Base-by-base conservation (phyloP, 2,113 vertebrate species). In the Tetrax tetrax region DNA sequence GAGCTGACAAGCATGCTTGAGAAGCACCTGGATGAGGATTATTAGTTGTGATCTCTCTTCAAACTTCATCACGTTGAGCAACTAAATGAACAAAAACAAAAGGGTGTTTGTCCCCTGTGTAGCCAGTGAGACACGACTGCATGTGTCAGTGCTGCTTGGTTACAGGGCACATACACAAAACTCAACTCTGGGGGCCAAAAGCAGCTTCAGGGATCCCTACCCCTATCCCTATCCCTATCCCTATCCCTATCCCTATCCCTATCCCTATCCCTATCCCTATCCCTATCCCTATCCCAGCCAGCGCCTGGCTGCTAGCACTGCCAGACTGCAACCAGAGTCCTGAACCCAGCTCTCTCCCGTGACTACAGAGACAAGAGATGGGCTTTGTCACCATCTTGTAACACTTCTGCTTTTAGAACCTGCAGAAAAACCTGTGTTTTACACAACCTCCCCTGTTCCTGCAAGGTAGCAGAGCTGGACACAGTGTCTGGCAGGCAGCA, bases 81-180 rank as follows among this genome's bases (percentile, higher is more conserved):
- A 47, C 17, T 31, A 63, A 45, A 24, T 5, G 4, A 61, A 20
- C 25, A 70, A 33, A 71, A 23, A 14, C 6, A 54, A 45, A 53
- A 54, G 35, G 23, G 20, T 0, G 0, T 50, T 61, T 56, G 25
- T 14, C 13, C 14, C 12, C 31, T n/a, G 8, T 31, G 29, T 11
- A 24, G 4, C 29, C 1, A 1, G n/a, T 51, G 37, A 65, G 38
- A 37, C 12, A 5, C 11, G 11, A 33, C 35, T 78, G 15, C 24
- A 14, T 0, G 1, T 2, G 4, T 2, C 22, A 4, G 12, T 4
- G 6, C 68, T 89, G 57, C 35, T 19, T 54, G 7, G 8, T 31
- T 59, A 22, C 43, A 71, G 48, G 28, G 3, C 29, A 25, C 10
- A 5, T 28, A 19, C 7, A 18, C 5, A 56, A 50, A 80, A 8